Conservation (phyloP, 2,797 vertebrate species). For the Peromyscus eremicus region DNA sequence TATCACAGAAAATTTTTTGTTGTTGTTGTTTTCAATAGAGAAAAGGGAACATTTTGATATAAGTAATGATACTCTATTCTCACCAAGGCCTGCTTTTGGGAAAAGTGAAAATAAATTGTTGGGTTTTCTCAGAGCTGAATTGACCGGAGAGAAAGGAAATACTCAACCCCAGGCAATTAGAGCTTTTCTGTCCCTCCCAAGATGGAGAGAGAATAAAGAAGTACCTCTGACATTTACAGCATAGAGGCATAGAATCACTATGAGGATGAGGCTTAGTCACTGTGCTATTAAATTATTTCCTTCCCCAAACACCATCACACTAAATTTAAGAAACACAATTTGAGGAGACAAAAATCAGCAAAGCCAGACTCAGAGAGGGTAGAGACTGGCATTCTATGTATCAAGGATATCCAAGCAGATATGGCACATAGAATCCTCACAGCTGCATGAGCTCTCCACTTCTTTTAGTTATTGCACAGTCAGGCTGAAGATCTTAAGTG, state of each 20-base stretch:
- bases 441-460: neutral
- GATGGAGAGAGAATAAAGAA: neutral
- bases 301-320: neutral
- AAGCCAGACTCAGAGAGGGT: neutral
- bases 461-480: neutral
- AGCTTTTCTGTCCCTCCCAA: neutral
- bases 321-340: neutral
- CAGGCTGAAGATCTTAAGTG: neutral
- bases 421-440: neutral
- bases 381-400: neutral
- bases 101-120: neutral
- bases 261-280: neutral
- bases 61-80: neutral
- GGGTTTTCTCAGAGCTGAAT: neutral
- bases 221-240: neutral
- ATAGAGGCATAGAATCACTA: neutral
- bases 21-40: neutral
- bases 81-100: neutral
- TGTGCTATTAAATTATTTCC: neutral
- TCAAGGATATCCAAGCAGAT: neutral
- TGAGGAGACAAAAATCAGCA: neutral
- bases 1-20: neutral
- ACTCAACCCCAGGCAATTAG: neutral
- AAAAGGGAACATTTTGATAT: neutral
- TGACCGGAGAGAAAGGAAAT: neutral